Evolutionary conservation across 2,888 invertebrate genomes (phyloP).

Genomic region (Syrista parreyssii): DNA sequence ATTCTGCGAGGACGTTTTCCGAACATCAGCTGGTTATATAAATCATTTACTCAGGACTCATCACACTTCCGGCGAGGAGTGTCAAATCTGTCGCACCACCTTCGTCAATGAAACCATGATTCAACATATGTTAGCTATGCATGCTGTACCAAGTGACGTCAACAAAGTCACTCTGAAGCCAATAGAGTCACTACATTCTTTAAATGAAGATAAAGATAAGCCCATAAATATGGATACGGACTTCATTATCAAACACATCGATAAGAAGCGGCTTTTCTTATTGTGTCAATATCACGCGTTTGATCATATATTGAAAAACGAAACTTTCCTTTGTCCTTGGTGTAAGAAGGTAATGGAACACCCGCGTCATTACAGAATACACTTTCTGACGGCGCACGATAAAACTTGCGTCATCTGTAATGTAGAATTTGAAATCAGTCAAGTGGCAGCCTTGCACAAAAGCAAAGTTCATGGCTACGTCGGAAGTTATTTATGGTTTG

Average conservation of each 20-base stretch:
- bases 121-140: constrained; percentile 42
- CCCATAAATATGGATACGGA: constrained; percentile 31
- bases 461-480: constrained; percentile 38
- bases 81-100: constrained; percentile 38
- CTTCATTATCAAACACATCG: constrained; percentile 9
- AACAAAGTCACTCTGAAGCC: neutral
- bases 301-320: constrained; percentile 16
- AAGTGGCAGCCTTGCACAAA: constrained; percentile 41
- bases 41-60: constrained; percentile 39
- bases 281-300: constrained; percentile 39
- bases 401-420: constrained; percentile 44
- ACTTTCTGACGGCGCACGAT: constrained; percentile 43
- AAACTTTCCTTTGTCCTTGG: constrained; percentile 26
- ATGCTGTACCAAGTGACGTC: constrained; percentile 27
- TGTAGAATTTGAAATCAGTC: constrained; percentile 33
- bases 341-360: constrained; percentile 33
- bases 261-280: constrained; percentile 29
- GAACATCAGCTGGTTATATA: neutral
- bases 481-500: constrained; percentile 46
- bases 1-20: neutral
- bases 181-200: constrained; percentile 10
- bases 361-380: constrained; percentile 34
- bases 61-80: constrained; percentile 31
- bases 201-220: neutral
- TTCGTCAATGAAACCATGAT: constrained; percentile 35